Base-by-base conservation (phyloP, 2,113 vertebrate genomes). In the Salvator merianae region DNA sequence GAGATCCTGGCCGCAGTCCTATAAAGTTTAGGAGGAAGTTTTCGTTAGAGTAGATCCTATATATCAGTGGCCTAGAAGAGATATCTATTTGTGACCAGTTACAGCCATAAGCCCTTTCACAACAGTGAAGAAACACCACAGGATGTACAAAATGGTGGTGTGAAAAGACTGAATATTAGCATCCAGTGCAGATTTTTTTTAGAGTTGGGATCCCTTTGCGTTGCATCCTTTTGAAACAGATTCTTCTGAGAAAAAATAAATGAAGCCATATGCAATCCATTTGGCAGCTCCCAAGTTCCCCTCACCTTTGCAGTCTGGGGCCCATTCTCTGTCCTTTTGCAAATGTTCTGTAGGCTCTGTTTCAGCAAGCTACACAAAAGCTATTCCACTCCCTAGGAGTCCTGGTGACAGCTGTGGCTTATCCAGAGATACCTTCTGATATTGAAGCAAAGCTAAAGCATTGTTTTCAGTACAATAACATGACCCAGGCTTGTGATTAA, bases 401-500 rank as follows among this genome's bases (percentile, higher is more conserved):
- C 63, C 26, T 79, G 79, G 78, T 90, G 85, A 89, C 83, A 87
- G 59, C 8, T 24, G 74, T 53, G 71, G 59, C 81, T 89, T 85
- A 47, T 66, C 85, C 2, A 89, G 86, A 82, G 91, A 86, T 90
- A 66, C 71, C 76, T 89, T 34, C 85, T 88, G 50, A 73, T 90
- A 81, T 70, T 70, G 75, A 91, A 89, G 91, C 72, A 79, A 83
- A 80, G 88, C 87, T 66, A 73, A 80, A 3, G 10, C 85, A 53
- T 50, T 83, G 84, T 70, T 59, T 84, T 86, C 88, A 87, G 89
- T 90, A 86, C 75, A 85, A 89, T 77, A 86, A 47, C 82, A 77
- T 81, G 83, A 86, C 72, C 81, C 86, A 65, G 66, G 0, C 83
- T 92, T 86, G 76, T 81, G 84, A 93, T 88, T 69, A 89, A 94